Conservation (phyloP, 2,797 vertebrate species). For the Lacerta bilineata region DNA sequence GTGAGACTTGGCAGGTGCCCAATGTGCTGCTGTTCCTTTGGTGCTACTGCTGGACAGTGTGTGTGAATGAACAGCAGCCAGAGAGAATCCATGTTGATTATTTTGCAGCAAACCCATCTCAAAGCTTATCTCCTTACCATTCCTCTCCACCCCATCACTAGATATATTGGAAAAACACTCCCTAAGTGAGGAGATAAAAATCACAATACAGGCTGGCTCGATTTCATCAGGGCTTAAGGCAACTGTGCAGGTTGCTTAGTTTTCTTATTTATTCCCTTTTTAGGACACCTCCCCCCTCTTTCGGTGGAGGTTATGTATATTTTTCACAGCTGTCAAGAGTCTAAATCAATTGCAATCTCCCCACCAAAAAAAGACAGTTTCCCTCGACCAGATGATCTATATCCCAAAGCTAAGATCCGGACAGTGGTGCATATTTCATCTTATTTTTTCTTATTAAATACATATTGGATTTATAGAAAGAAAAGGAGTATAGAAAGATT, state of each 20-base stretch:
- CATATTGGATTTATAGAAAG: constrained; percentile 75
- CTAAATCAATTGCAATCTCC: constrained; percentile 73
- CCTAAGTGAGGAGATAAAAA: constrained; percentile 49
- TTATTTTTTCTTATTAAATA: constrained; percentile 73
- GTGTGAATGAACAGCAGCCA: not conserved
- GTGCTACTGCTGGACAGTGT: not conserved
- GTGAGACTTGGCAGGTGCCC: not conserved
- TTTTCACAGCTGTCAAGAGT: constrained; percentile 74
- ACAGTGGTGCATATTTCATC: constrained; percentile 72
- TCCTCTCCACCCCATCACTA: not conserved
- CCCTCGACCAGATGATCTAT: constrained; percentile 69
- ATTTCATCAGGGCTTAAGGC: constrained; percentile 46
- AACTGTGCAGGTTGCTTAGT: constrained; percentile 63
- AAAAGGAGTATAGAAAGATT: constrained; percentile 58
- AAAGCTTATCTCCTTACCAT: not conserved
- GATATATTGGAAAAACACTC: constrained; percentile 46
- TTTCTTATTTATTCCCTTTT: constrained; percentile 51
- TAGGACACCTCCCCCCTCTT: too few relatives aligned
- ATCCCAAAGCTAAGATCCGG: constrained; percentile 73
- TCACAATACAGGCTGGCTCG: constrained; percentile 58
- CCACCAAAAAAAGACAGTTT: constrained; percentile 67
- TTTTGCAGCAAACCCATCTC: not conserved
- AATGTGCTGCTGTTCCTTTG: too few relatives aligned
- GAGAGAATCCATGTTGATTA: not conserved
- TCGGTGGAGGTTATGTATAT: constrained; percentile 61